Evolutionary conservation across 2,113 vertebrate species (phyloP).

Genomic region (Pseudonaja textilis): DNA sequence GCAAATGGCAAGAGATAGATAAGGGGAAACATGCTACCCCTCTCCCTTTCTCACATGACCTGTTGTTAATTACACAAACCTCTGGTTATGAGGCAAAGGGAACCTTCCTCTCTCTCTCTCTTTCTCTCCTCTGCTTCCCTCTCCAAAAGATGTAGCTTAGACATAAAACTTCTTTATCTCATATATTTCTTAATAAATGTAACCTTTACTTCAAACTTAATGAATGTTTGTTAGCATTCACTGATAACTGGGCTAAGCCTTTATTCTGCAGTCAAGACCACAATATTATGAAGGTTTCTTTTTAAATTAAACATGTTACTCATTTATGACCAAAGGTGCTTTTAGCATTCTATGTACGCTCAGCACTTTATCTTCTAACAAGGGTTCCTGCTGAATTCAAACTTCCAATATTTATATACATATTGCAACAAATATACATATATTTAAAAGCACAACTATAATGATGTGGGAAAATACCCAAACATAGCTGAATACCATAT

Average conservation of each 20-base stretch:
- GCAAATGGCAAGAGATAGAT: background rate
- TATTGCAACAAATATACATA: too few species aligned
- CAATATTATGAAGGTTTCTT: background rate
- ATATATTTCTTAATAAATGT: background rate
- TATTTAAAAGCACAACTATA: too few species aligned
- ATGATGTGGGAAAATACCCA: too few species aligned
- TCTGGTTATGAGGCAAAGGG: background rate
- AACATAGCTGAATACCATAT: too few species aligned
- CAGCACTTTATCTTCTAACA: background rate
- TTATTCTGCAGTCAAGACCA: background rate
- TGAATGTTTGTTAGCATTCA: background rate
- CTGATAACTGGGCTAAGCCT: background rate
- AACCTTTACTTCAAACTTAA: background rate
- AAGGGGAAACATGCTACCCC: background rate
- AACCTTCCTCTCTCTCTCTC: background rate
- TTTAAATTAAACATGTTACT: background rate
- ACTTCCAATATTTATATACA: background rate
- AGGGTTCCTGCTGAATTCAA: background rate
- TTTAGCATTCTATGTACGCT: background rate
- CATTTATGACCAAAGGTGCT: background rate
- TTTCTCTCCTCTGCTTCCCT: background rate
- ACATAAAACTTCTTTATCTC: background rate
- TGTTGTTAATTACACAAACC: background rate
- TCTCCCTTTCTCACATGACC: background rate
- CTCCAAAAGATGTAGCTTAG: background rate